Percentiles rank a stretch among this genome's conserved stretches.
Conservation (phyloP, 2,797 vertebrate species). For the Mareca penelope region DNA sequence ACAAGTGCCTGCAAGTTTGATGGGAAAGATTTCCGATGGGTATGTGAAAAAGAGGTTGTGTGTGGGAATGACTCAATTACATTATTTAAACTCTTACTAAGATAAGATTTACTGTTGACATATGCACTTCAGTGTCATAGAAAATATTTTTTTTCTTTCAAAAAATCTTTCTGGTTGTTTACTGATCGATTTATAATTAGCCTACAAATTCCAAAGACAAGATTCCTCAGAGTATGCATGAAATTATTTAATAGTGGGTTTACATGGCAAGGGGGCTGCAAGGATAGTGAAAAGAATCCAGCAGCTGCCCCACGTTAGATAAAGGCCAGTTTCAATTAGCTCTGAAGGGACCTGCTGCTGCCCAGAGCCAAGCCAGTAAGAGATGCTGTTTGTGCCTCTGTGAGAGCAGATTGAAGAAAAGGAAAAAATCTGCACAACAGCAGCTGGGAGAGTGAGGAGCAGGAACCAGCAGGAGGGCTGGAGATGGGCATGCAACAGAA, state of each 20-base stretch:
- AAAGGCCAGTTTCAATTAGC: too few relatives aligned
- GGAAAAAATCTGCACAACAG: too few relatives aligned
- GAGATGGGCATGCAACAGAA: too few relatives aligned
- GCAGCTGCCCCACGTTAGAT: too few relatives aligned
- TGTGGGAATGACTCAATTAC: neutral
- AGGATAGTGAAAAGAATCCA: too few relatives aligned
- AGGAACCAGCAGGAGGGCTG: too few relatives aligned
- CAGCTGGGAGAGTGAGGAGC: too few relatives aligned
- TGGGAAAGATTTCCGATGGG: slow-evolving; percentile 97
- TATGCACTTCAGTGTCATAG: neutral
- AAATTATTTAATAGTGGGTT: neutral
- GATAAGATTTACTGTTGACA: neutral
- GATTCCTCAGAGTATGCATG: neutral
- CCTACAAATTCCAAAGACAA: neutral
- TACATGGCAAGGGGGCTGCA: too few relatives aligned
- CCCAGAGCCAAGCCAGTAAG: too few relatives aligned
- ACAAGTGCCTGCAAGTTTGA: slow-evolving; percentile 97
- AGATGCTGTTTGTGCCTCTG: too few relatives aligned
- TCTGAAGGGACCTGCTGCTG: too few relatives aligned
- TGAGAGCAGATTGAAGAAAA: too few relatives aligned
- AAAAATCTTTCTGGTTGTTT: neutral
- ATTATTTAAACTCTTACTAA: neutral
- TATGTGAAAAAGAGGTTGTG: slow-evolving; percentile 73
- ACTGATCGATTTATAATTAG: neutral
- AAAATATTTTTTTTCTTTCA: neutral